Percentiles rank a stretch among this genome's conserved stretches.
These are phyloP conservation scores for Cheilosia variabilis DNA, from an alignment of 2,888 invertebrate genomes.

Conservation along the genomic window DNA sequence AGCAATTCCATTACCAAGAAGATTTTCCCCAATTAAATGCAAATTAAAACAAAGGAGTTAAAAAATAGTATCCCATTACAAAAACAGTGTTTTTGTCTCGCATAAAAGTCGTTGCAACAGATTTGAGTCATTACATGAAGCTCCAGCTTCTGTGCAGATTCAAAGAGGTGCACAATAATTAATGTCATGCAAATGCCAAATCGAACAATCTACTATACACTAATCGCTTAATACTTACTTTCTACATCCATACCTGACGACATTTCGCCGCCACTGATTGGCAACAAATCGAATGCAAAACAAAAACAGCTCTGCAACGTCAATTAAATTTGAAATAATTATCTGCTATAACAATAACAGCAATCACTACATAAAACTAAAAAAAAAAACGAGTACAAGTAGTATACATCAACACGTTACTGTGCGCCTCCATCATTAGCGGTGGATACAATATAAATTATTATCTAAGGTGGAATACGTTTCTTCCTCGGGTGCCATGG, in stretches of 20 bases:
- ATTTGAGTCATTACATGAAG: conserved; percentile 13
- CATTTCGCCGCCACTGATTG: background rate
- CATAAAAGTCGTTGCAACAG: conserved; percentile 62
- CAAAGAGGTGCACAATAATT: background rate
- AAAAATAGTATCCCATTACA: background rate
- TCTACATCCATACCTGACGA: background rate
- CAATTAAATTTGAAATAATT: conserved; percentile 2
- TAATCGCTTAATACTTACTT: conserved; percentile 62
- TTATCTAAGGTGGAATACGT: conserved; percentile 26
- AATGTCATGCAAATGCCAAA: conserved; percentile 35
- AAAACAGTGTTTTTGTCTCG: conserved; percentile 55
- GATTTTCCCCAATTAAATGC: conserved; percentile 44
- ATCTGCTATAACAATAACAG: conserved; percentile 11
- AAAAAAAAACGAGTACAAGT: background rate
- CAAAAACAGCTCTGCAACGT: conserved; percentile 51
- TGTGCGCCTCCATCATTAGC: conserved; percentile 25
- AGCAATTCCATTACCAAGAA: conserved; percentile 50
- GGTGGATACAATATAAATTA: conserved; percentile 16
- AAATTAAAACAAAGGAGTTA: conserved; percentile 18
- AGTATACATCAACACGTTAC: conserved; percentile 8
- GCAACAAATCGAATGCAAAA: conserved; percentile 73
- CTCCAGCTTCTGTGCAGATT: too few relatives aligned
- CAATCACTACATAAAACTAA: conserved; percentile 19
- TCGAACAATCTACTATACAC: conserved; percentile 36
- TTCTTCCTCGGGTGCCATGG: conserved; percentile 8